Conservation (phyloP, 2,888 invertebrate species). For the Neuroscelio doddi region DNA sequence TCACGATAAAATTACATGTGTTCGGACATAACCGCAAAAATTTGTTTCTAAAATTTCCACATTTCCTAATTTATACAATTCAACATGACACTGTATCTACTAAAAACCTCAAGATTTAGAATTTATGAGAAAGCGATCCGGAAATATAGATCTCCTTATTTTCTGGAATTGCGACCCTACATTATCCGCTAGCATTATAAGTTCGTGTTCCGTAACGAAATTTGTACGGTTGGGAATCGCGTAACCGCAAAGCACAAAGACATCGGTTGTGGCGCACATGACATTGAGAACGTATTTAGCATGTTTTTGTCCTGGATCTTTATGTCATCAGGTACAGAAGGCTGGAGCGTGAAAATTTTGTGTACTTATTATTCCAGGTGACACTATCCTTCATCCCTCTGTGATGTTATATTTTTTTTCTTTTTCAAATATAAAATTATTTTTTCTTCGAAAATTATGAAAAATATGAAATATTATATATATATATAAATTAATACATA, state of each 20-base stretch:
- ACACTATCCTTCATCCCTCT: constrained; percentile 26
- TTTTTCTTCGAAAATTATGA: too few species aligned
- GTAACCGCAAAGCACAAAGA: constrained; percentile 42
- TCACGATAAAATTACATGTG: too few species aligned
- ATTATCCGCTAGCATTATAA: constrained; percentile 17
- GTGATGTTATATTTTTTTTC: constrained; percentile 5
- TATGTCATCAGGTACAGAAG: constrained; percentile 25
- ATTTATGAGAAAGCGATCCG: constrained; percentile 42
- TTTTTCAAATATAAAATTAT: too few species aligned
- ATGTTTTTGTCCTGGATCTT: constrained; percentile 46
- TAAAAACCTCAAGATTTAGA: constrained; percentile 27
- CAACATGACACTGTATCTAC: too few species aligned
- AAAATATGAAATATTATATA: background rate
- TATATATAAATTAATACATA: too few species aligned
- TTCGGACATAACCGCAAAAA: too few species aligned
- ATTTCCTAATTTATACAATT: too few species aligned
- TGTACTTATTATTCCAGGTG: constrained; percentile 27
- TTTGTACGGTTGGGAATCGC: constrained; percentile 34
- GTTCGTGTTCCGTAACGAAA: constrained; percentile 38
- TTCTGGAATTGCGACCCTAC: constrained; percentile 39
- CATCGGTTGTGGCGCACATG: constrained; percentile 27
- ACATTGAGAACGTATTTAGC: constrained; percentile 46
- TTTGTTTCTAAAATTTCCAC: too few species aligned
- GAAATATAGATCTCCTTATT: constrained; percentile 41
- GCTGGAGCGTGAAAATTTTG: constrained; percentile 37